phyloP scores from a whole-genome alignment of 2,113 vertebrate species.

The Protobothrops flavoviridis region DNA sequence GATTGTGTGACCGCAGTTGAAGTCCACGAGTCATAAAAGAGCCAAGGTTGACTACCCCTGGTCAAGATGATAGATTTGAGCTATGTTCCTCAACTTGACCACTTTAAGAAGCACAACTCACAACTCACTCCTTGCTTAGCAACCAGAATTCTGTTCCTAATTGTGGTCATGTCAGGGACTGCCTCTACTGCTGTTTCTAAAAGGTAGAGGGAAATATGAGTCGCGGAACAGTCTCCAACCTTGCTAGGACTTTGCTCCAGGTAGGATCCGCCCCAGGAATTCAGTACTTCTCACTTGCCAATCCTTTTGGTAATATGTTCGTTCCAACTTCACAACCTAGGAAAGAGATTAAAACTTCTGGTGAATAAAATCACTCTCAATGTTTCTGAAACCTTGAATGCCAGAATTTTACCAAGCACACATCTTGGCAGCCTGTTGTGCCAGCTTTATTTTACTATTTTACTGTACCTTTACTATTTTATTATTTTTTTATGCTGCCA shows the following conservation, averaged over 20 bases:
- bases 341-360: neutral
- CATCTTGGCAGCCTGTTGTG: neutral
- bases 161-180: neutral
- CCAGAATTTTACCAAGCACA: neutral
- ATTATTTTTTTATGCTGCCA: neutral
- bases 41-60: too few relatives aligned
- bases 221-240: neutral
- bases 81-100: neutral
- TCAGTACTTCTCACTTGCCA: neutral
- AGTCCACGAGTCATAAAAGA: too few relatives aligned
- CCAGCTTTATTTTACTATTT: neutral
- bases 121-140: neutral
- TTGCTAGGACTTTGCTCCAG: neutral
- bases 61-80: neutral
- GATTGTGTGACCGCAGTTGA: too few relatives aligned
- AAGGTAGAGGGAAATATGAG: neutral
- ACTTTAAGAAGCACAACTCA: neutral
- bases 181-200: neutral
- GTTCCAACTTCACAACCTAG: slow-evolving; percentile 32
- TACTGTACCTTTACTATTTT: neutral
- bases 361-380: neutral
- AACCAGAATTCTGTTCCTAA: neutral
- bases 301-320: neutral
- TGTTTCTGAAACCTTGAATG: neutral
- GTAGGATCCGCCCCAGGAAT: slow-evolving; percentile 45